phyloP scores from a whole-genome alignment of 2,888 invertebrate genomes.

The Drosophila koepferae region DNA sequence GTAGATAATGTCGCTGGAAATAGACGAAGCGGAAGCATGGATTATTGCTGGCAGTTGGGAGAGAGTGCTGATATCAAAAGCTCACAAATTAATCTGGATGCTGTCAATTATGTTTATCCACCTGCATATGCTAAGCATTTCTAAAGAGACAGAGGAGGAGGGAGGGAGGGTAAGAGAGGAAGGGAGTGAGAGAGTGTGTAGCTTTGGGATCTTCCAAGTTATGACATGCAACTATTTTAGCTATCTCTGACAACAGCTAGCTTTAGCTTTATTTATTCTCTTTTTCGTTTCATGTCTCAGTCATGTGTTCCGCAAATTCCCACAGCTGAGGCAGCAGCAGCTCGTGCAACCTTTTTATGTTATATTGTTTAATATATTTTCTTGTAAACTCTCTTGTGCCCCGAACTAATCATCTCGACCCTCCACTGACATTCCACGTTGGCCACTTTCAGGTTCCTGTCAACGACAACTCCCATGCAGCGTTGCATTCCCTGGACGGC shows the following conservation, averaged over 20 bases:
- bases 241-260: background rate
- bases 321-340: conserved; percentile 3
- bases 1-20: conserved; percentile 24
- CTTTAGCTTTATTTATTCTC: conserved; percentile 15
- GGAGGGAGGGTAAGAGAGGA: no score
- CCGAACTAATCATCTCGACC: conserved; percentile 50
- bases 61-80: conserved; percentile 14
- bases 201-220: background rate
- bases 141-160: background rate
- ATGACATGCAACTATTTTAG: background rate
- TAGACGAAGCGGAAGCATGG: conserved; percentile 19
- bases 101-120: conserved; percentile 34
- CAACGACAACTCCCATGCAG: conserved; percentile 40
- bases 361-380: conserved; percentile 38
- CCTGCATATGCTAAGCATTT: conserved; percentile 6
- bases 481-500: conserved; percentile 56
- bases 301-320: conserved; percentile 18
- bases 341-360: conserved; percentile 21
- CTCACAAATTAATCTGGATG: conserved; percentile 39
- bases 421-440: conserved; percentile 40
- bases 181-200: background rate
- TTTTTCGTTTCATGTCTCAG: background rate
- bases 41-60: conserved; percentile 13
- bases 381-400: conserved; percentile 45
- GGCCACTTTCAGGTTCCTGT: conserved; percentile 66